These are phyloP conservation scores for Trichomycterus rosablanca DNA, from an alignment of 2,113 vertebrate genomes.

Conservation along the genomic window DNA sequence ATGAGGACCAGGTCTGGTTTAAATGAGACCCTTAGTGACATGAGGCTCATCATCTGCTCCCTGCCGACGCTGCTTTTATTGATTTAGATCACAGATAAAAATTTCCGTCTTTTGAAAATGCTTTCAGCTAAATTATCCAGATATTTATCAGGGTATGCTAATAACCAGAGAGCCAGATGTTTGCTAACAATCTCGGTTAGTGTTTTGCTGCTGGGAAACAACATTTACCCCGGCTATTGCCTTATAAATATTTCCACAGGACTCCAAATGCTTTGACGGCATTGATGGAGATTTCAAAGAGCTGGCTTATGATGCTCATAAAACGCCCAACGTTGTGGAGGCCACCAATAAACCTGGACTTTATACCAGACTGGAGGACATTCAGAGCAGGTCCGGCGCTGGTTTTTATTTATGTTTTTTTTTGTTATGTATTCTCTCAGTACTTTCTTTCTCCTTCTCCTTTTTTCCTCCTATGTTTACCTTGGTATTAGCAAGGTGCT, in stretches of 20 bases:
- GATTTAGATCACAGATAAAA: conserved; percentile 31
- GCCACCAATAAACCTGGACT: conserved; percentile 84
- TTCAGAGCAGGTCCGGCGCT: conserved; percentile 79
- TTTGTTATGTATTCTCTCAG: not conserved
- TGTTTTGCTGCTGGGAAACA: conserved; percentile 36
- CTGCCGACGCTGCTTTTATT: conserved; percentile 23
- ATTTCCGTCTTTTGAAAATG: conserved; percentile 22
- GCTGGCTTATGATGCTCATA: conserved; percentile 67
- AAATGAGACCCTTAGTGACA: conserved; percentile 21
- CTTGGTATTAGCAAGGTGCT: too few species aligned
- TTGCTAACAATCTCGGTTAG: conserved; percentile 49
- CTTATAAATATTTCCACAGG: conserved; percentile 64
- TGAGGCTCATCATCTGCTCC: conserved; percentile 20
- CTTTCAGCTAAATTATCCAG: conserved; percentile 32
- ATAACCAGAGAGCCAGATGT: conserved; percentile 56
- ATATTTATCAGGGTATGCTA: conserved; percentile 44
- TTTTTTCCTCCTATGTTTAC: not conserved
- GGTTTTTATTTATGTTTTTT: conserved; percentile 10
- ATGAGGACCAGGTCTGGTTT: conserved; percentile 18
- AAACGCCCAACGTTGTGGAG: conserved; percentile 86
- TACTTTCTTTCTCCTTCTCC: not conserved
- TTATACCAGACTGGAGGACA: conserved; percentile 80
- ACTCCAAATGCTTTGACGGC: conserved; percentile 82
- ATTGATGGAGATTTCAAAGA: conserved; percentile 89
- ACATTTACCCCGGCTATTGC: conserved; percentile 35